Conservation (phyloP, 1,140 invertebrate genomes). For the Drosophila malerkotliana region DNA sequence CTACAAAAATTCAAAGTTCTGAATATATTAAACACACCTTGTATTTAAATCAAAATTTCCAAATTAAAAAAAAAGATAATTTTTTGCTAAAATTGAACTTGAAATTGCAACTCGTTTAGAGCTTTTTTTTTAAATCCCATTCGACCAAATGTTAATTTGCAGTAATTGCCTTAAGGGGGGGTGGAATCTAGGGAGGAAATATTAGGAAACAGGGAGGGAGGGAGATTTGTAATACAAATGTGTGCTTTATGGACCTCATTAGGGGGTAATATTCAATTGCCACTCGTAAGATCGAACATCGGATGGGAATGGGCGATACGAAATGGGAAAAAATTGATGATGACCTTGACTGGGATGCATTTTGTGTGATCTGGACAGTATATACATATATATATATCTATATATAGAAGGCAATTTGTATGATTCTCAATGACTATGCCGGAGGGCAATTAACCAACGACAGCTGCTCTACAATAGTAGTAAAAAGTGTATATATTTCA, state of each 20-base stretch:
- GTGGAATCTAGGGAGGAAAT: constrained; percentile 17
- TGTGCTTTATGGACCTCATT: constrained; percentile 66
- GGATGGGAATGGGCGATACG: constrained; percentile 10
- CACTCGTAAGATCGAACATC: constrained; percentile 29
- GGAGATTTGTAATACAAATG: neutral
- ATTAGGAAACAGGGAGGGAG: neutral
- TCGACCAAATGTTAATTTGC: constrained; percentile 38
- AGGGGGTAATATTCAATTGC: constrained; percentile 48
- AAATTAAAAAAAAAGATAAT: neutral
- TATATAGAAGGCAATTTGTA: constrained; percentile 21
- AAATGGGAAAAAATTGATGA: constrained; percentile 2
- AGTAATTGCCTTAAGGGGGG: constrained; percentile 17
- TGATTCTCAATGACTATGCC: constrained; percentile 36
- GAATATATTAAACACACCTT: constrained; percentile 3
- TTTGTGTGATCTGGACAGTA: neutral
- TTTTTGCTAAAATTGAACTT: neutral
- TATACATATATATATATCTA: neutral
- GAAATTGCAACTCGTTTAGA: constrained; percentile 38
- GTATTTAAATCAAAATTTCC: neutral
- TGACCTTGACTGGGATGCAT: constrained; percentile 9
- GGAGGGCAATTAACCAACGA: constrained; percentile 64
- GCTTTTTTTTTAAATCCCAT: neutral
- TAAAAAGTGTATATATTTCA: neutral
- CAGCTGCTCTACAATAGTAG: constrained; percentile 57
- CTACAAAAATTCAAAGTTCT: neutral